Conservation (phyloP, 2,888 invertebrate genomes). For the Cephus rjabovi region DNA sequence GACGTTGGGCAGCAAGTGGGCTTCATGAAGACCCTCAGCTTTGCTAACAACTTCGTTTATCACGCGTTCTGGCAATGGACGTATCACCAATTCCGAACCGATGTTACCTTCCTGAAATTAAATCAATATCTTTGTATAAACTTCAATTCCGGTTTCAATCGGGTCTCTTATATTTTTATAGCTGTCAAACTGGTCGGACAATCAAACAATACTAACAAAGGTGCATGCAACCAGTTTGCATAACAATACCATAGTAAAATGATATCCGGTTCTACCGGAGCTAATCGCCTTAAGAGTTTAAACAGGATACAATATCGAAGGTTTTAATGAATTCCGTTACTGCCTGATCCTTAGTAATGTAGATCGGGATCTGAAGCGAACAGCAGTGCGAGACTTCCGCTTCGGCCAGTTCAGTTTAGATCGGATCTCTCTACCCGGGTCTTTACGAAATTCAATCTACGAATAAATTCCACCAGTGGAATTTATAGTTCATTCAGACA, state of each 20-base stretch:
- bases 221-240: not conserved
- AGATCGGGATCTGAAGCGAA: not conserved
- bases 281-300: not conserved
- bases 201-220: not conserved
- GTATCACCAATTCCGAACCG: conserved; percentile 88
- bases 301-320: not conserved
- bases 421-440: not conserved
- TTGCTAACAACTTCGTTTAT: conserved; percentile 55
- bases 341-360: not conserved
- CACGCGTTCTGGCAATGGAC: conserved; percentile 84
- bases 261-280: not conserved
- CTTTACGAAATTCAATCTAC: not conserved
- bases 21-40: conserved; percentile 45
- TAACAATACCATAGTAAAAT: conserved; percentile 18
- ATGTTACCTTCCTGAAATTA: conserved; percentile 87
- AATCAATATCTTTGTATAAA: conserved; percentile 7
- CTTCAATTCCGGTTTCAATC: not conserved
- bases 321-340: not conserved
- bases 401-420: not conserved
- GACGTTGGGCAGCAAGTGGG: conserved; percentile 63
- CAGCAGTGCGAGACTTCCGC: not conserved
- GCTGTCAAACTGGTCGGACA: not conserved
- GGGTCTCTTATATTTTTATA: not conserved
- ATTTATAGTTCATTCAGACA: not conserved
- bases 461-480: not conserved